phyloP scores from a whole-genome alignment of 1,140 invertebrate genomes.

The Tyrophagus putrescentiae region DNA sequence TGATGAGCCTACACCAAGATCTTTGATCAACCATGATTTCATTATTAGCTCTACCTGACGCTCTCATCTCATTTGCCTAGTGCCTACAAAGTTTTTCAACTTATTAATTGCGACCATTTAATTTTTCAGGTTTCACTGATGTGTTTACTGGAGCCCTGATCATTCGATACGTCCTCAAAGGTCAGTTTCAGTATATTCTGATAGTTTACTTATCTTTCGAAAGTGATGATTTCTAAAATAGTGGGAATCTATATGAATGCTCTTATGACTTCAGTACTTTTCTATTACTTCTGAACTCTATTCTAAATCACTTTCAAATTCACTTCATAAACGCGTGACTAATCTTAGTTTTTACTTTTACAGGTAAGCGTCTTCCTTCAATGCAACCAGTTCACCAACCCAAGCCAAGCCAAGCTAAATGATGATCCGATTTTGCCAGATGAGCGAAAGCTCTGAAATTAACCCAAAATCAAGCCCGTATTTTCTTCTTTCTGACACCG shows the following conservation, averaged over 20 bases:
- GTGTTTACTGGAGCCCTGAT: background rate
- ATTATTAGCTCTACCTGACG: constrained; percentile 7
- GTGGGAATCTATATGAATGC: constrained; percentile 17
- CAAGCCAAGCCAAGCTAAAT: too few relatives aligned
- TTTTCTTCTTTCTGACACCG: background rate
- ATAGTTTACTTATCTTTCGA: background rate
- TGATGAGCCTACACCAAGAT: constrained; percentile 17
- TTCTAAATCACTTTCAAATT: background rate
- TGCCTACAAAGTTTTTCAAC: background rate
- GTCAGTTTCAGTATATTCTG: background rate
- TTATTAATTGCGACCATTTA: too few relatives aligned
- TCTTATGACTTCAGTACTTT: background rate
- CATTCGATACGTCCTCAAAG: background rate
- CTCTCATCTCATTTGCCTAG: background rate
- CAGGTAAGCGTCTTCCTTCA: too few relatives aligned
- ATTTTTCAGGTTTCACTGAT: too few relatives aligned
- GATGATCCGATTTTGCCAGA: constrained; percentile 14
- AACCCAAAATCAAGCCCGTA: background rate
- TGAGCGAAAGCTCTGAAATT: background rate
- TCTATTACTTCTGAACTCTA: background rate
- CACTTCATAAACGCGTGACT: background rate
- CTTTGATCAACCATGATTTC: background rate
- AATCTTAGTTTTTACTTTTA: too few relatives aligned
- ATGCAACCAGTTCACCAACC: too few relatives aligned
- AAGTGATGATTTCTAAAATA: constrained; percentile 9